Conservation (phyloP, 2,888 invertebrate species). For the Drosophila parthenogenetica region DNA sequence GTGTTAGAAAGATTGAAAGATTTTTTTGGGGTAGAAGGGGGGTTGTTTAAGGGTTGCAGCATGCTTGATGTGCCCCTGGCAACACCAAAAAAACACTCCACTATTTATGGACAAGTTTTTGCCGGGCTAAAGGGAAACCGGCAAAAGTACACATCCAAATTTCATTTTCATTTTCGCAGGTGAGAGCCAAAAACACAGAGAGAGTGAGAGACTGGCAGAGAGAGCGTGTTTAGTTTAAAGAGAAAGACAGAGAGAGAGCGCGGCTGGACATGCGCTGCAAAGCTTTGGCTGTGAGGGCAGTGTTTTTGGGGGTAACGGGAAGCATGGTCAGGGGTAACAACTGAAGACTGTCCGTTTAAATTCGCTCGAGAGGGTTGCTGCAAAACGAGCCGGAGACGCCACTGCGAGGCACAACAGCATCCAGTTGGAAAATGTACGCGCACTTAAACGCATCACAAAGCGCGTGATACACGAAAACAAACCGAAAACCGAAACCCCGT, state of each 20-base stretch:
- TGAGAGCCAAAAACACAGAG: conserved; percentile 51
- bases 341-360: conserved; percentile 23
- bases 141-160: conserved; percentile 63
- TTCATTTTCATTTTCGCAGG: conserved; percentile 78
- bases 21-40: conserved; percentile 20
- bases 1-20: conserved; percentile 1
- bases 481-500: conserved; percentile 48
- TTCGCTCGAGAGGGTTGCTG: conserved; percentile 52
- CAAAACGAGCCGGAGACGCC: conserved; percentile 51
- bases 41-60: conserved; percentile 66
- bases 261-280: conserved; percentile 59
- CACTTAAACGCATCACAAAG: conserved; percentile 74
- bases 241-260: conserved; percentile 32
- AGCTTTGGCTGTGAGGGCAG: background rate
- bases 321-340: background rate
- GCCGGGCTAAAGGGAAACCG: conserved; percentile 36
- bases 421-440: conserved; percentile 84
- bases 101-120: conserved; percentile 46
- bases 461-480: conserved; percentile 54
- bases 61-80: conserved; percentile 60
- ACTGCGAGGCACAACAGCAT: conserved; percentile 75
- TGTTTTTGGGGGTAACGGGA: background rate
- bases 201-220: conserved; percentile 15
- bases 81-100: conserved; percentile 62
- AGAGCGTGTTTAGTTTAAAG: background rate